phyloP scores from a whole-genome alignment of 2,888 invertebrate species.

The Melieria picta region DNA sequence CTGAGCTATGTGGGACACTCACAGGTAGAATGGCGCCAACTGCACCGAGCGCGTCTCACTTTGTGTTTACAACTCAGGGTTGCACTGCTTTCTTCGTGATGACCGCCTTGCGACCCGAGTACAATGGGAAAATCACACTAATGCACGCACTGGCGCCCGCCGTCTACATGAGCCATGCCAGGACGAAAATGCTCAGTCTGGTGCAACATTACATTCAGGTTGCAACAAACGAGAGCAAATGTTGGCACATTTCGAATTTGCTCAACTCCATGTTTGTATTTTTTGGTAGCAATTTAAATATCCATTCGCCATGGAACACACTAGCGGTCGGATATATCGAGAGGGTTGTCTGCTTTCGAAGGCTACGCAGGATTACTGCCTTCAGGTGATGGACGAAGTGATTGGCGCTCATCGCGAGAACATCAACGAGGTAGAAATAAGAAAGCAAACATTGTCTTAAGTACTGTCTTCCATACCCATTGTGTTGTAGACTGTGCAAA shows the following conservation, averaged over 20 bases:
- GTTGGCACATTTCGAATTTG: constrained; percentile 25
- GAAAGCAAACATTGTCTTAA: no score
- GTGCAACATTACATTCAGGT: constrained; percentile 27
- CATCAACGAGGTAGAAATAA: no score
- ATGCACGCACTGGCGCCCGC: constrained; percentile 70
- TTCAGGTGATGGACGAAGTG: no score
- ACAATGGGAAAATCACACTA: constrained; percentile 68
- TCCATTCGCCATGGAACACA: no score
- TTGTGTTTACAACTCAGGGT: constrained; percentile 60
- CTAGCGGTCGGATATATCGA: no score
- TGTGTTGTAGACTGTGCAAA: no score
- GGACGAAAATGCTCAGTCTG: constrained; percentile 50
- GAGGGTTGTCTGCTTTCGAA: no score
- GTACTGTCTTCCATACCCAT: no score
- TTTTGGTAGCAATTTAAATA: no score
- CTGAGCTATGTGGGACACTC: constrained; percentile 75
- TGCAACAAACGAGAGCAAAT: constrained; percentile 33
- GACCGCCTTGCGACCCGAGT: constrained; percentile 66
- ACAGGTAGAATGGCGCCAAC: constrained; percentile 70
- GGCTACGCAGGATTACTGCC: no score
- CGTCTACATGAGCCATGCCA: constrained; percentile 63
- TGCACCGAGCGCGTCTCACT: neutral
- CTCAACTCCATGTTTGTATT: no score
- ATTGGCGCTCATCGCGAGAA: no score
- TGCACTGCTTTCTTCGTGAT: constrained; percentile 66